A percentile compares a stretch with the other conserved stretches of the same genome.
Evolutionary conservation across 2,797 vertebrate species (phyloP).

Genomic region (Tokudaia tokunoshimensis): DNA sequence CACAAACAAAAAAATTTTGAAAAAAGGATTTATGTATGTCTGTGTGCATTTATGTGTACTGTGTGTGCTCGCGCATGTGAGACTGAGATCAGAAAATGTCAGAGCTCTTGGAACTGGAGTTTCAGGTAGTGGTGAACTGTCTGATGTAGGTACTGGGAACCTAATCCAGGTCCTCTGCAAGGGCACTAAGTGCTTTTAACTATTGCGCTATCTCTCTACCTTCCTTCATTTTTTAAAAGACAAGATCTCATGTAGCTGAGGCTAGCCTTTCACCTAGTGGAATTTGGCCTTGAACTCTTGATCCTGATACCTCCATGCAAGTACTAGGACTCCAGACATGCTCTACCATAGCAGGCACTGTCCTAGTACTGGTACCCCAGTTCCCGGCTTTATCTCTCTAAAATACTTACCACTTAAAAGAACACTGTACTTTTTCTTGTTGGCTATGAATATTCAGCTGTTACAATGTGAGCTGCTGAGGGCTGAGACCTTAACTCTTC

Average conservation of each 20-base stretch:
- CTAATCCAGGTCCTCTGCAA: background rate
- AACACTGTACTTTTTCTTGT: background rate
- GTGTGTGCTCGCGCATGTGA: background rate
- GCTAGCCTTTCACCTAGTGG: background rate
- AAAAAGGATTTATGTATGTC: background rate
- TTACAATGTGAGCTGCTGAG: background rate
- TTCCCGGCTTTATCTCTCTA: background rate
- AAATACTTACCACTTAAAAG: background rate
- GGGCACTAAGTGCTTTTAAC: background rate
- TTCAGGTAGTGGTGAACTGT: background rate
- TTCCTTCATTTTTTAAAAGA: background rate
- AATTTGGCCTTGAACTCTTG: background rate
- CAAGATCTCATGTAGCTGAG: background rate
- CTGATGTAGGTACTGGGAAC: background rate
- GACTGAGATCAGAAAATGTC: background rate
- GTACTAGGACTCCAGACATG: background rate
- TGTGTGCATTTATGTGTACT: background rate
- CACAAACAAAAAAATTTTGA: background rate
- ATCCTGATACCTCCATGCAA: background rate
- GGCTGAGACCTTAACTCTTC: background rate
- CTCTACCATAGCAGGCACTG: background rate
- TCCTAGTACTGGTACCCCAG: background rate
- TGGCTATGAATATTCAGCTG: background rate
- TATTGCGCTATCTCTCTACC: background rate
- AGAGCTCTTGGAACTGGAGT: background rate